Base-by-base conservation (phyloP, 2,888 invertebrate genomes). In the Macaria notata region DNA sequence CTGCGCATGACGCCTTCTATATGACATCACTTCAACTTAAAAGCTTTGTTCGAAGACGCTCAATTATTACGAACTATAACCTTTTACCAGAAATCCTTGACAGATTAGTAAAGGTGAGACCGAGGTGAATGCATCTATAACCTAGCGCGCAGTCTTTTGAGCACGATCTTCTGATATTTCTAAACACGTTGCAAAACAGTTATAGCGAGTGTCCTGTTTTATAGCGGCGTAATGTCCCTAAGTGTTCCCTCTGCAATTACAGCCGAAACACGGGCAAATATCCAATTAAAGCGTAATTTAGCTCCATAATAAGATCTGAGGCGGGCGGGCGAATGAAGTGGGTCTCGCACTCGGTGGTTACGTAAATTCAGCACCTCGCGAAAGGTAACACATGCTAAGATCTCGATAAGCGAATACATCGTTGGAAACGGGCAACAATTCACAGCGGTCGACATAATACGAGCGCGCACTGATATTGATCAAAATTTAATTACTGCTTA, bases 401-500 rank as follows among this genome's bases (percentile, higher is more conserved):
- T 69, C 64, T 69, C 66, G 65, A 66, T 71, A 65, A 69, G 63
- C 59, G 56, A 64, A 66, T 68, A 63, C 60, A 51, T 64, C 63
- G 65, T 62, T 64, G 67, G 57, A 66, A 69, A 68, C 61, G 66
- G 61, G 60, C 64, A 57, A 64, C 63, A 70, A 61, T 64, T 69
- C 69, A 65, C 62, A 56, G 63, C 42, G 59, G 65, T 66, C 69
- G 66, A 63, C 66, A 65, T 68, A 65, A 61, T 53, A 62, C 63
- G 62, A 65, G 66, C 59, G 64, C 63, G 64, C 56, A 56, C 61
- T 71, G 79, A 81, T 77, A 75, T 64, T 57, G 68, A 80, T 78
- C 78, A 72, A 70, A 75, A 76, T 77, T 79, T 78, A 79, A 82
- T 81, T 78, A 79, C 67, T 66, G 65, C 65, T 72, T 72, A 74